These are phyloP conservation scores for Aphidius gifuensis DNA, from an alignment of 1,140 invertebrate species.

Conservation along the genomic window DNA sequence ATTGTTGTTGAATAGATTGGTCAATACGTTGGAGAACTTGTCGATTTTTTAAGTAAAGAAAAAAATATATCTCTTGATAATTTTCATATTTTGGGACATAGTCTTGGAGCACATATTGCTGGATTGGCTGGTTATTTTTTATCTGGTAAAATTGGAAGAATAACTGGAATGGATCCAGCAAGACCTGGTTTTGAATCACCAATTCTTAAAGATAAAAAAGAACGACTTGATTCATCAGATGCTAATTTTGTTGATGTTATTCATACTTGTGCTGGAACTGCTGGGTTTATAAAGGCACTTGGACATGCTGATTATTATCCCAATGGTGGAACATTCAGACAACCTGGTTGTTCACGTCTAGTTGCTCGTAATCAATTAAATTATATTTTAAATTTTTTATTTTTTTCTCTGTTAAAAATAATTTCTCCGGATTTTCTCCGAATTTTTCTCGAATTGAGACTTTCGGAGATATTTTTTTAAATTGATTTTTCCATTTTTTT, in stretches of 20 bases:
- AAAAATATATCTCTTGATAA: constrained; percentile 39
- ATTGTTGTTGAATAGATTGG: constrained; percentile 33
- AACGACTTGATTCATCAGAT: constrained; percentile 62
- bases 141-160: constrained; percentile 58
- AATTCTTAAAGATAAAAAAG: constrained; percentile 49
- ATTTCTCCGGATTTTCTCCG: too few species aligned
- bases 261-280: constrained; percentile 64
- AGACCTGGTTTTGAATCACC: constrained; percentile 62
- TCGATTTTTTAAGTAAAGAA: constrained; percentile 37
- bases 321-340: constrained; percentile 63
- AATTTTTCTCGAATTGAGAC: too few species aligned
- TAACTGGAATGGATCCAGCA: constrained; percentile 71
- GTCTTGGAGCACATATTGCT: constrained; percentile 78
- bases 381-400: neutral
- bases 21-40: constrained; percentile 33
- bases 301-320: constrained; percentile 79
- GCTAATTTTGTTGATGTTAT: constrained; percentile 72
- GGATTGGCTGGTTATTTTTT: constrained; percentile 64
- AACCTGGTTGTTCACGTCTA: constrained; percentile 58
- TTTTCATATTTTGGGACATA: constrained; percentile 80
- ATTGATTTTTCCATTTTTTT: neutral
- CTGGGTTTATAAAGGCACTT: constrained; percentile 55
- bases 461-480: too few species aligned
- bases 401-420: neutral
- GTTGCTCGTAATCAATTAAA: constrained; percentile 35